Evolutionary conservation across 2,888 invertebrate species (phyloP).

Genomic region (Odontothrips loti): DNA sequence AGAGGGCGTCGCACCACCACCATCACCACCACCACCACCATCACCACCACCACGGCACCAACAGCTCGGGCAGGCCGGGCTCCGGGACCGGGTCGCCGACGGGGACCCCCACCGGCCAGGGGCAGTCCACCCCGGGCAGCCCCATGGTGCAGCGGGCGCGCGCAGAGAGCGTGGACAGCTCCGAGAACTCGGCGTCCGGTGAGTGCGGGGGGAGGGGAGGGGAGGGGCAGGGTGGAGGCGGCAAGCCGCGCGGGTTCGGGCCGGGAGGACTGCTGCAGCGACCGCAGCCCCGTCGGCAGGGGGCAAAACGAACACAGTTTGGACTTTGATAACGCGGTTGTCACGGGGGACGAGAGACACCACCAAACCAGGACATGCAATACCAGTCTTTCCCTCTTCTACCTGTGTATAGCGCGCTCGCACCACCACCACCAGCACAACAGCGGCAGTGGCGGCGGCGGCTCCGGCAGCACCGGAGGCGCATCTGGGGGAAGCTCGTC

Average conservation of each 20-base stretch:
- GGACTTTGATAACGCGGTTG: too few species aligned
- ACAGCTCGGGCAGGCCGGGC: slow-evolving; percentile 30
- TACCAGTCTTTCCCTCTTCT: not conserved
- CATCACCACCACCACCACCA: slow-evolving; percentile 36
- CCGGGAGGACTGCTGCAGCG: too few species aligned
- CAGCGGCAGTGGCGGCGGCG: not conserved
- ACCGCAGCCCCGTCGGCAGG: too few species aligned
- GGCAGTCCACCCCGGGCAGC: not conserved
- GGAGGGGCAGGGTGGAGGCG: not conserved
- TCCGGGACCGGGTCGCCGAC: slow-evolving; percentile 9
- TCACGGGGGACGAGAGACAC: too few species aligned
- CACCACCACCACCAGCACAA: not conserved
- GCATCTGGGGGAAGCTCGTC: not conserved
- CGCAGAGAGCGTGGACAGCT: not conserved
- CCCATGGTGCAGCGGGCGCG: slow-evolving; percentile 19
- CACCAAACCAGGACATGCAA: too few species aligned
- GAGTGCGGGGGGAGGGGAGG: not conserved
- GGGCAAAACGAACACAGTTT: too few species aligned
- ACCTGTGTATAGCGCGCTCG: slow-evolving; percentile 13
- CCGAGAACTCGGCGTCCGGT: not conserved
- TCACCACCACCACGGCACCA: slow-evolving; percentile 37
- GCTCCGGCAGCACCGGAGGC: not conserved
- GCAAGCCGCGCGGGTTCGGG: too few species aligned
- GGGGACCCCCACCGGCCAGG: not conserved
- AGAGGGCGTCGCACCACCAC: slow-evolving; percentile 36